Percentiles rank a stretch among this genome's conserved stretches.
Evolutionary conservation across 2,113 vertebrate genomes (phyloP).

Genomic region (Bufo bufo): DNA sequence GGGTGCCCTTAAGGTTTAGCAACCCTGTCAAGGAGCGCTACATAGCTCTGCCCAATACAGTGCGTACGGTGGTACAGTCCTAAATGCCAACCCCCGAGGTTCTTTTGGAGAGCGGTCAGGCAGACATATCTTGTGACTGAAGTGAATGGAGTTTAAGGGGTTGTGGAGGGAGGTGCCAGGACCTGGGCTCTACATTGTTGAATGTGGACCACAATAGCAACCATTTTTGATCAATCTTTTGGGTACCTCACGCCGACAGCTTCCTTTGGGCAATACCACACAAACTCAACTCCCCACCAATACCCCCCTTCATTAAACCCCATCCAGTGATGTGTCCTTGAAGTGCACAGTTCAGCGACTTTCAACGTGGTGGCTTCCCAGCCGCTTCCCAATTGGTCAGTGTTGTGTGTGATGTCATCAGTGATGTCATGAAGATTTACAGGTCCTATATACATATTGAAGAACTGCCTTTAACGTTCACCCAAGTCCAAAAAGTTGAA

Average conservation of each 20-base stretch:
- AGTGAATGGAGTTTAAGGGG: too few relatives aligned
- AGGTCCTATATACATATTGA: constrained; percentile 21
- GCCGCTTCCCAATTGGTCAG: constrained; percentile 13
- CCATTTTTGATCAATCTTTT: neutral
- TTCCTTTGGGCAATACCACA: neutral
- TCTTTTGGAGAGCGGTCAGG: too few relatives aligned
- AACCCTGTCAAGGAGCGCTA: too few relatives aligned
- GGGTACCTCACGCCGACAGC: neutral
- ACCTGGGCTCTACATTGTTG: too few relatives aligned
- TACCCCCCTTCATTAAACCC: neutral
- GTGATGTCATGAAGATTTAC: neutral
- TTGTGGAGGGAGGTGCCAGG: too few relatives aligned
- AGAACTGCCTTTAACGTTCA: neutral
- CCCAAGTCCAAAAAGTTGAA: neutral
- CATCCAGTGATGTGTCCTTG: neutral
- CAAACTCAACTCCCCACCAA: neutral
- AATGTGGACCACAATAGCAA: neutral
- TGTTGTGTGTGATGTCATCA: constrained; percentile 23
- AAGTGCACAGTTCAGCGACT: neutral
- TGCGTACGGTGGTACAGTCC: too few relatives aligned
- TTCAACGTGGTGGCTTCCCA: neutral
- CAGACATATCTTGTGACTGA: neutral
- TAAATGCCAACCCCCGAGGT: too few relatives aligned
- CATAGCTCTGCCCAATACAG: too few relatives aligned
- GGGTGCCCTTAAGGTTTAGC: neutral